These are phyloP conservation scores for Astyanax mexicanus DNA, from an alignment of 2,797 vertebrate species.

Conservation along the genomic window DNA sequence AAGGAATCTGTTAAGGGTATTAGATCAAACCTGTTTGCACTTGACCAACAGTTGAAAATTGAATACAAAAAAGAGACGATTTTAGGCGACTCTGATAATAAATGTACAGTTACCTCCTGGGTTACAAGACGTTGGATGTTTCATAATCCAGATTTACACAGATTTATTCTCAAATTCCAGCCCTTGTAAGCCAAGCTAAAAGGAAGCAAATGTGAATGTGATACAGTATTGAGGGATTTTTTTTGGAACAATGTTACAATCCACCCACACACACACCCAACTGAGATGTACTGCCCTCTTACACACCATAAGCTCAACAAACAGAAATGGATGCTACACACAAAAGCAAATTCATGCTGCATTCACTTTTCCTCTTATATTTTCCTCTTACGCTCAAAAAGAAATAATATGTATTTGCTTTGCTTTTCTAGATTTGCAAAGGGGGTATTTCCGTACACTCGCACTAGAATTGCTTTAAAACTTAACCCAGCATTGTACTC, in stretches of 20 bases:
- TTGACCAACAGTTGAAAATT: constrained; percentile 15
- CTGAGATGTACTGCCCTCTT: background rate
- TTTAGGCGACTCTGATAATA: constrained; percentile 12
- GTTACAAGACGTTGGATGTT: background rate
- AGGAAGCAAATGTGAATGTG: background rate
- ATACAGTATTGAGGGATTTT: background rate
- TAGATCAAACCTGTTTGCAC: constrained; percentile 37
- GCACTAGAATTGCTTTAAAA: no score
- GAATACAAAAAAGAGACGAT: constrained; percentile 23
- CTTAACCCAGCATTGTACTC: no score
- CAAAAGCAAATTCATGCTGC: background rate
- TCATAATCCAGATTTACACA: background rate
- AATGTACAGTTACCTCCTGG: background rate
- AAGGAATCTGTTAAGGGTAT: constrained; percentile 47
- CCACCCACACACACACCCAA: background rate
- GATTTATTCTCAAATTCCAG: background rate
- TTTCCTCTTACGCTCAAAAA: no score
- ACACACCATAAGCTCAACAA: constrained; percentile 15
- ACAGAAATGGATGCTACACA: constrained; percentile 5
- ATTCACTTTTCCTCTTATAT: constrained; percentile 2
- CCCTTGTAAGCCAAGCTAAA: background rate
- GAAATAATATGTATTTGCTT: background rate
- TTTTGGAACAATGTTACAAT: constrained; percentile 1
- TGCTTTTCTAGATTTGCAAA: background rate
- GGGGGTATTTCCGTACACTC: background rate